These are phyloP conservation scores for Mechanitis messenoides DNA, from an alignment of 2,888 invertebrate genomes.

Conservation along the genomic window DNA sequence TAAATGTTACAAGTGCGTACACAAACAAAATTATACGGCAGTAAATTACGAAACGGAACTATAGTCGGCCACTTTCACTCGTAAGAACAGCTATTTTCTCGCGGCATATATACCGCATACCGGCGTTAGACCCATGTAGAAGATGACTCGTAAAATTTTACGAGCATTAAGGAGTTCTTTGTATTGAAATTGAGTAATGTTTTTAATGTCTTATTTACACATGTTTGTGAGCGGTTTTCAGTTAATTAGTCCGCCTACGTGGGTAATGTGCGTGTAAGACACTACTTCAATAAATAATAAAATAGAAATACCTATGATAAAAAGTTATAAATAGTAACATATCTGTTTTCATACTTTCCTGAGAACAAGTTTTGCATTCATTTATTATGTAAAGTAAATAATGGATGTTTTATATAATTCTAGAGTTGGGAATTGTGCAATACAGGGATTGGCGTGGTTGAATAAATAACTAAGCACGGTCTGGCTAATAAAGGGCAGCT, in stretches of 20 bases:
- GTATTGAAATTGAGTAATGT: constrained; percentile 43
- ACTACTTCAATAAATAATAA: neutral
- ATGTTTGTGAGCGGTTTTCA: constrained; percentile 4
- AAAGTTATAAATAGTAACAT: neutral
- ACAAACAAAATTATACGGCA: constrained; percentile 41
- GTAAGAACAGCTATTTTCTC: constrained; percentile 61
- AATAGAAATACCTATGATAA: constrained; percentile 7
- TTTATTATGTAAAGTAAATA: neutral
- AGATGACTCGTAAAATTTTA: constrained; percentile 58
- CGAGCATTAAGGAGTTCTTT: constrained; percentile 40
- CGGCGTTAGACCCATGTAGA: constrained; percentile 38
- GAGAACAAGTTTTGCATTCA: neutral
- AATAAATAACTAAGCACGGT: constrained; percentile 5
- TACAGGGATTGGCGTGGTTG: no score
- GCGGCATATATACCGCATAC: constrained; percentile 37
- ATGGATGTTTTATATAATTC: no score
- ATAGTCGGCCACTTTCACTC: constrained; percentile 67
- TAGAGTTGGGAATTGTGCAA: no score
- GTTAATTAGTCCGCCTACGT: neutral
- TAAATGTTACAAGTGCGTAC: constrained; percentile 27
- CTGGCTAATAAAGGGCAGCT: constrained; percentile 13
- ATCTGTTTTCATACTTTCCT: neutral
- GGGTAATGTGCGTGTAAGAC: constrained; percentile 9
- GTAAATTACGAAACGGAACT: constrained; percentile 66
- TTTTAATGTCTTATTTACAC: constrained; percentile 19